phyloP scores from a whole-genome alignment of 2,797 vertebrate genomes.

The Malurus splendens region DNA sequence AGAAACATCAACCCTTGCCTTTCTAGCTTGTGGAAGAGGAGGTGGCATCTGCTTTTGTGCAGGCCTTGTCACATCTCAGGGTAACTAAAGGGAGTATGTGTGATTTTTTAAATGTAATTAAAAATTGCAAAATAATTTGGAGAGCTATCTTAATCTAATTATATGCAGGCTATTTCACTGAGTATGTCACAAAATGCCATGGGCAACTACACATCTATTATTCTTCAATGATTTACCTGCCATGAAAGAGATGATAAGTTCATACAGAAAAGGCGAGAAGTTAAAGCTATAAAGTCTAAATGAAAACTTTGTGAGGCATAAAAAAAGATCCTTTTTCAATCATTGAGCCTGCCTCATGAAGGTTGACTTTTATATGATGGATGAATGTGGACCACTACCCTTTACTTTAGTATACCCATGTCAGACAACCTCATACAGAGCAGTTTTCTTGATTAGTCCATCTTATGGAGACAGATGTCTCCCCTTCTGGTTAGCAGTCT shows the following conservation, averaged over 20 bases:
- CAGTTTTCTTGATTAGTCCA: neutral
- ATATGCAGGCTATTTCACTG: neutral
- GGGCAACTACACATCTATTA: neutral
- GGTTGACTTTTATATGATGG: slow-evolving; percentile 30
- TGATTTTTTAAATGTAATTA: neutral
- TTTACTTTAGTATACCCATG: slow-evolving; percentile 18
- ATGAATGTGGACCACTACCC: slow-evolving; percentile 16
- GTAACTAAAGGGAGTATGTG: neutral
- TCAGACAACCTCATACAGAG: neutral
- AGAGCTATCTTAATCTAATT: neutral
- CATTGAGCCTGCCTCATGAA: neutral
- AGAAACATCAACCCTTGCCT: neutral
- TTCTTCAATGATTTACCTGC: slow-evolving; percentile 30
- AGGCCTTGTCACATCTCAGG: neutral
- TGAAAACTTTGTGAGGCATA: slow-evolving; percentile 22
- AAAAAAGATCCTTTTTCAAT: neutral
- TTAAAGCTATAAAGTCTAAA: slow-evolving; percentile 25
- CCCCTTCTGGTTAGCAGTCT: neutral
- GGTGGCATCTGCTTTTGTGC: neutral
- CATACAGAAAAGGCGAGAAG: neutral
- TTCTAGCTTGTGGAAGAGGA: neutral
- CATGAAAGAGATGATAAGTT: slow-evolving; percentile 11
- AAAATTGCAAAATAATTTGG: neutral
- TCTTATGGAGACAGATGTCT: neutral
- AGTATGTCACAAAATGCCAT: neutral